Evolutionary conservation across 1,140 invertebrate species (phyloP), one percentile per base, ranked within the genome.

Genomic region (Rhynchophorus ferrugineus): DNA sequence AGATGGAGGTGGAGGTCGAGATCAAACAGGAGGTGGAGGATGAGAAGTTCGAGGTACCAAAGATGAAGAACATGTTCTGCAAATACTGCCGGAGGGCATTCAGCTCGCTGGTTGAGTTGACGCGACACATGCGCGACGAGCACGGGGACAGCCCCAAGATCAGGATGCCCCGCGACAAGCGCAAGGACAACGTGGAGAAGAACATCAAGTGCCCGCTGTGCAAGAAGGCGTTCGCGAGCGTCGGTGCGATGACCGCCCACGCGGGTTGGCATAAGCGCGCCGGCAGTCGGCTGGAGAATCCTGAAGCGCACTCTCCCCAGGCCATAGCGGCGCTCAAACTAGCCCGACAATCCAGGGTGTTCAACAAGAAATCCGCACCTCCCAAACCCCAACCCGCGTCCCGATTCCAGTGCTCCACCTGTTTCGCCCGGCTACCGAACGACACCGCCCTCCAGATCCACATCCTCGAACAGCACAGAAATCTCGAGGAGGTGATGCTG

Each of bases 391-490:
- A 50, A 3, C 48, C 42, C 5, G 9, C 20, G 8, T 8, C 59
- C 7, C 41, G 55, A 19, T 58, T 57, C 38, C 54, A 62, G 18
- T 67, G 65, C 33, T 1, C 13, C 3, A 61, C 60, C 1, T 67
- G 65, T 36, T 45, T 47, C 2, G 39, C 54, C 7, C 54, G 57
- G 33, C 51, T 67, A 37, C 54, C 58, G 0, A 67, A 64, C 21
- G 62, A 65, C 21, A 63, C 62, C 0, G 64, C 65, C 17, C 48
- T 66, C 24, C 64, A 66, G 50, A 63, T 67, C 9, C 65, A 67
- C 39, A 62, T 63, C 24, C 33, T 67, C 3, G 65, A 67, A 53
- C 59, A 59, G 22, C 65, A 67, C 46, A 39, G 64, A 6, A 61
- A 63, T 47, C 44, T 65, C 7, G 58, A 64, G 16, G 56, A 61